Evolutionary conservation across 2,113 vertebrate species (phyloP), one percentile per base, ranked within the genome.

Genomic region (Lepisosteus oculatus): DNA sequence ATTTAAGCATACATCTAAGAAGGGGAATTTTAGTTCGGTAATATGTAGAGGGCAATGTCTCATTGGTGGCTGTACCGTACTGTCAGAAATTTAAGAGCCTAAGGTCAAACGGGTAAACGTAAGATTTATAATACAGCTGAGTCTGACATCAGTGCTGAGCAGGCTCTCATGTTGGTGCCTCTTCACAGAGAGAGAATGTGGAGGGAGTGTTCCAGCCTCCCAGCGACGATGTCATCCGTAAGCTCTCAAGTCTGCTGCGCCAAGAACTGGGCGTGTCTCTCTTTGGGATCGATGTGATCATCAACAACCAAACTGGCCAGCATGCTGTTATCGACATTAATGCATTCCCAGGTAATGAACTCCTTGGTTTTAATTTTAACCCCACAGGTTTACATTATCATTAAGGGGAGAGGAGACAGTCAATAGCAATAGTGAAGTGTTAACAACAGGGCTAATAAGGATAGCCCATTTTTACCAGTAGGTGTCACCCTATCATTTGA

Each of bases 241-340:
- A 93, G 86, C 84, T 99, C 72, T 98, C 94, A 9, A 92, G 92
- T 83, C 93, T 93, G 0, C 84, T 99, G 78, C 90, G 95, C 7
- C 93, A 96, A 85, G 90, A 94, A 0, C 91, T 99, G 74, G 94
- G 93, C 4, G 94, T 98, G 83, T 98, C 97, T 0, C 92, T 99
- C 44, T 99, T 99, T 42, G 97, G 97, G 56, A 98, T 99, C 3
- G 97, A 99, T 59, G 89, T 99, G 76, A 99, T 99, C 84, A 99
- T 99, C 80, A 98, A 99, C 87, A 98, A 99, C 86, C 95, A 95
- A 87, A 98, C 95, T 0, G 97, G 96, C 51, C 96, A 98, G 79
- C 97, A 99, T 0, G 95, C 97, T 0, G 94, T 99, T 81, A 99
- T 99, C 3, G 97, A 99, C 84, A 93, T 99, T 86, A 99, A 99